A percentile compares a stretch with the other conserved stretches of the same genome.
Conservation (phyloP, 92 coral and sea anemone genomes). For the Palythoa grandis region DNA sequence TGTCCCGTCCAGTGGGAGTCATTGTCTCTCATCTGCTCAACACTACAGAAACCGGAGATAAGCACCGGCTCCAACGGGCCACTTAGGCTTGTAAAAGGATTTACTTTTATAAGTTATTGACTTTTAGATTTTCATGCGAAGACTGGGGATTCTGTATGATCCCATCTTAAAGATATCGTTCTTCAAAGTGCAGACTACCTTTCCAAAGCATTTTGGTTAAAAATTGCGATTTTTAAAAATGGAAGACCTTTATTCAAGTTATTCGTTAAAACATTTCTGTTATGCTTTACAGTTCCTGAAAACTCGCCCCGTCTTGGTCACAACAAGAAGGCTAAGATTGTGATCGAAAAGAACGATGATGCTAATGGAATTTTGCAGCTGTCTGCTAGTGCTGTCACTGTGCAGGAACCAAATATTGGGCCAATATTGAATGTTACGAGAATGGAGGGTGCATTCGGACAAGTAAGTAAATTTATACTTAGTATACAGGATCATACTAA, state of each 20-base stretch:
- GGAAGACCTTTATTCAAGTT: neutral
- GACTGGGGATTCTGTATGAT: too few relatives aligned
- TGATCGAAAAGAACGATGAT: constrained; percentile 84
- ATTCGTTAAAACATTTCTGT: neutral
- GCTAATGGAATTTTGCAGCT: constrained; percentile 91
- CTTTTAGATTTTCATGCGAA: too few relatives aligned
- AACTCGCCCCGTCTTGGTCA: constrained; percentile 89
- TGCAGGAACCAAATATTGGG: constrained; percentile 74
- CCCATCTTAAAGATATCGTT: too few relatives aligned
- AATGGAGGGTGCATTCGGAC: constrained; percentile 86
- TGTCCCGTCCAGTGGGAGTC: too few relatives aligned
- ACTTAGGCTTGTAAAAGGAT: too few relatives aligned
- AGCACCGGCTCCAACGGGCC: too few relatives aligned
- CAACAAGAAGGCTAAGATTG: constrained; percentile 63
- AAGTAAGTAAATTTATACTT: constrained; percentile 54
- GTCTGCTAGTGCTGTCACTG: constrained; percentile 75
- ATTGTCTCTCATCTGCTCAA: too few relatives aligned
- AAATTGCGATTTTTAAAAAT: neutral
- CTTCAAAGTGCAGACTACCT: too few relatives aligned
- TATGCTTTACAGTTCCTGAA: constrained; percentile 56
- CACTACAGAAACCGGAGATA: too few relatives aligned
- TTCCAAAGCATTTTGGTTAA: neutral
- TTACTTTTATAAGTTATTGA: too few relatives aligned
- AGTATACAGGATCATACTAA: neutral
- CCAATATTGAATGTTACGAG: constrained; percentile 82